These are phyloP conservation scores for Drosophila busckii DNA, from an alignment of 1,140 invertebrate genomes.

Conservation along the genomic window DNA sequence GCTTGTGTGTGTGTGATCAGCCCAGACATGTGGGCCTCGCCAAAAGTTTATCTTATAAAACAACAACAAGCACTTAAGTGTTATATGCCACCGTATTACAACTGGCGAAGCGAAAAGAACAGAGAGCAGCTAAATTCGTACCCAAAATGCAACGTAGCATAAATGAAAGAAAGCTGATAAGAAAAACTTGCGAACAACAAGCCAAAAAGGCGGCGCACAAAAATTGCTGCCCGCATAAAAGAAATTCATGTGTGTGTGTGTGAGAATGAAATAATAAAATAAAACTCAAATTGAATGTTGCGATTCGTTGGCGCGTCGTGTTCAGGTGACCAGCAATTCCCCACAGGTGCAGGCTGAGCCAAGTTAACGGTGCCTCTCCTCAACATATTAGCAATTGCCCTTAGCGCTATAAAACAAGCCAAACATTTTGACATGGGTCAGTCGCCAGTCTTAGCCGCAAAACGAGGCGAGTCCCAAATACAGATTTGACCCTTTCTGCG, in stretches of 20 bases:
- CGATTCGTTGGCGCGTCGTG: conserved; percentile 26
- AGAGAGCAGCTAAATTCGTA: conserved; percentile 14
- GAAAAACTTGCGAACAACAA: conserved; percentile 29
- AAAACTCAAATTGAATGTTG: conserved; percentile 69
- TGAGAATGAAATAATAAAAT: conserved; percentile 33
- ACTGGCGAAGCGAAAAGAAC: conserved; percentile 31
- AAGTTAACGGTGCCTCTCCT: conserved; percentile 21
- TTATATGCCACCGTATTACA: conserved; percentile 76
- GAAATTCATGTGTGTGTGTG: background rate
- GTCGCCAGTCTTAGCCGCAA: conserved; percentile 18
- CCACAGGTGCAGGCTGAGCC: conserved; percentile 52
- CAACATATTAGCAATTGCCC: conserved; percentile 63
- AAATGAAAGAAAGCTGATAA: conserved; percentile 76
- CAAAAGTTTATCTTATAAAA: conserved; percentile 74
- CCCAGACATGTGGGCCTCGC: conserved; percentile 46
- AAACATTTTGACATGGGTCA: conserved; percentile 70
- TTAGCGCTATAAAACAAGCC: conserved; percentile 50
- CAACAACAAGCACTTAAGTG: conserved; percentile 76
- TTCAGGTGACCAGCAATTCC: conserved; percentile 64
- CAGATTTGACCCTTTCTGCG: conserved; percentile 45
- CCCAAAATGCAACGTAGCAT: conserved; percentile 64
- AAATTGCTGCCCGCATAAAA: conserved; percentile 64
- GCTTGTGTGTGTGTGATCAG: too few relatives aligned
- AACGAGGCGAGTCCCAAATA: conserved; percentile 30
- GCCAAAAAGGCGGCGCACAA: conserved; percentile 32